These are phyloP conservation scores for Gadus macrocephalus DNA, from an alignment of 2,113 vertebrate species.

Conservation along the genomic window DNA sequence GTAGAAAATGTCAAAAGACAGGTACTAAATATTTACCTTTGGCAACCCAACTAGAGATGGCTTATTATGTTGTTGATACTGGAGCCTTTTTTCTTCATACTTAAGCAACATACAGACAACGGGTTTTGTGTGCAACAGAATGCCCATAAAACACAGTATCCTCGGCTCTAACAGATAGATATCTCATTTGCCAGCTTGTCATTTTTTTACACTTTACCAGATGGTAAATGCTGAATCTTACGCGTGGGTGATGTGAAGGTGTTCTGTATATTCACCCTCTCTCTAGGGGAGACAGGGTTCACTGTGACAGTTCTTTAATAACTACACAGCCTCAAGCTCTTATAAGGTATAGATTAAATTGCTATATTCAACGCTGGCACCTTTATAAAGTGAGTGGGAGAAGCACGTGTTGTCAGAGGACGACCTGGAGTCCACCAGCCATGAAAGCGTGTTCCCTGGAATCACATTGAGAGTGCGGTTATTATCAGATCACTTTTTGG, in stretches of 20 bases:
- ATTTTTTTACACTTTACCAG: too few species aligned
- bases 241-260: constrained; percentile 10
- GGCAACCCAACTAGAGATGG: constrained; percentile 13
- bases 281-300: constrained; percentile 25
- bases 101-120: too few species aligned
- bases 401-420: too few species aligned
- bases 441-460: too few species aligned
- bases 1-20: constrained; percentile 29
- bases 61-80: background rate
- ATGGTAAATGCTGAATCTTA: background rate
- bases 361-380: constrained; percentile 28
- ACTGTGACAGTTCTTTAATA: constrained; percentile 24
- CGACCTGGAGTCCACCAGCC: too few species aligned
- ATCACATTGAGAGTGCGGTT: too few species aligned
- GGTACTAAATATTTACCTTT: constrained; percentile 19
- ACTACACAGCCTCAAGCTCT: constrained; percentile 34
- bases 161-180: background rate
- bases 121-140: background rate
- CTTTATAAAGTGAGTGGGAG: constrained; percentile 1
- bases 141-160: background rate
- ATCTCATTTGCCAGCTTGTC: background rate
- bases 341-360: constrained; percentile 34
- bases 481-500: too few species aligned
- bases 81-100: background rate
- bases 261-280: constrained; percentile 17